Evolutionary conservation across 92 coral and sea anemone species (phyloP).

Genomic region (Phymanthus crucifer): DNA sequence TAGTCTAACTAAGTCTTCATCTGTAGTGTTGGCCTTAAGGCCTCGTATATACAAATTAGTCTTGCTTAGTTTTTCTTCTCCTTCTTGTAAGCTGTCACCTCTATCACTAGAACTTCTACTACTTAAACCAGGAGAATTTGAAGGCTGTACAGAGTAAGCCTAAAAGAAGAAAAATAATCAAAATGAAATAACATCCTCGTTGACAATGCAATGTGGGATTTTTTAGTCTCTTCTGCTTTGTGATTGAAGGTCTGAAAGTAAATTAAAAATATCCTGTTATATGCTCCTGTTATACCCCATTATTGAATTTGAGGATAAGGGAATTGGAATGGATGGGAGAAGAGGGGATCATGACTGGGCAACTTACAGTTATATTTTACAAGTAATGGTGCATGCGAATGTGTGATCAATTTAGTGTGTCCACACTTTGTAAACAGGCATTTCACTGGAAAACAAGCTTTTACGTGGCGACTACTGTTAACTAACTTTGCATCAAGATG

Average conservation of each 20-base stretch:
- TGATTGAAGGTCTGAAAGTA: too few relatives aligned
- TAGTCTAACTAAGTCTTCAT: slow-evolving; percentile 94
- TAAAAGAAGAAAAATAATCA: slow-evolving; percentile 9
- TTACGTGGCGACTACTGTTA: too few relatives aligned
- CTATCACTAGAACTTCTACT: slow-evolving; percentile 62
- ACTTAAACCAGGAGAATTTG: slow-evolving; percentile 59
- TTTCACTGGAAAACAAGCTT: too few relatives aligned
- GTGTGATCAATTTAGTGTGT: too few relatives aligned
- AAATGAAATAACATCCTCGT: neutral
- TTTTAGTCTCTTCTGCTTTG: too few relatives aligned
- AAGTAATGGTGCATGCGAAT: too few relatives aligned
- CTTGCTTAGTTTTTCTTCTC: slow-evolving; percentile 95
- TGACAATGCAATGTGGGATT: too few relatives aligned
- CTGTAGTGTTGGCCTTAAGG: slow-evolving; percentile 93
- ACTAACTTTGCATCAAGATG: too few relatives aligned
- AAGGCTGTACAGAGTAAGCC: slow-evolving; percentile 75
- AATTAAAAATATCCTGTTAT: neutral
- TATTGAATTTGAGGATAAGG: neutral
- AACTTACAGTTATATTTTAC: too few relatives aligned
- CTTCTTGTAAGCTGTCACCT: slow-evolving; percentile 54
- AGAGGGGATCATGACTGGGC: too few relatives aligned
- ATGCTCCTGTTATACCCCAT: neutral
- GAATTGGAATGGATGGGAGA: too few relatives aligned
- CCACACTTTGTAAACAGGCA: too few relatives aligned
- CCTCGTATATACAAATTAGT: slow-evolving; percentile 98